phyloP scores from a whole-genome alignment of 1,140 invertebrate genomes.

The Cydia pomonella region DNA sequence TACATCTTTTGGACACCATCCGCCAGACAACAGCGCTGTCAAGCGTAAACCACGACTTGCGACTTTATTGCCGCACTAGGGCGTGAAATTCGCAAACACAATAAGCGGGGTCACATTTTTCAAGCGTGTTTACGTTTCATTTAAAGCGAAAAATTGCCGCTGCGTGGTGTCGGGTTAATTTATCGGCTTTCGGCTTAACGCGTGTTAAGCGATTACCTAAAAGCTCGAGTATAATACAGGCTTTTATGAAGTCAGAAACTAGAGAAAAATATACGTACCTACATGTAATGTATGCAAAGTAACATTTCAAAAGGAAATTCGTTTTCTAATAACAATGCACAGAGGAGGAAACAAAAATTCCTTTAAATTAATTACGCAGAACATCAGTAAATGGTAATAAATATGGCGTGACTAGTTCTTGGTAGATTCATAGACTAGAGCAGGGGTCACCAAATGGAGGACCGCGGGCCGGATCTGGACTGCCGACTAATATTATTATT shows the following conservation, averaged over 20 bases:
- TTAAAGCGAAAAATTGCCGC: constrained; percentile 11
- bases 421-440: no score
- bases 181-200: not conserved
- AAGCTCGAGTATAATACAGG: not conserved
- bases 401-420: no score
- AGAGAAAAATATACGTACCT: no score
- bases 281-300: no score
- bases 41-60: not conserved
- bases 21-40: not conserved
- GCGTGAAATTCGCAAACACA: constrained; percentile 1
- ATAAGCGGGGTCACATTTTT: constrained; percentile 14
- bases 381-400: no score
- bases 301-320: no score
- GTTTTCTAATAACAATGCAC: no score
- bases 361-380: no score
- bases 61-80: not conserved
- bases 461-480: no score
- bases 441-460: no score
- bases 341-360: no score
- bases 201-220: not conserved
- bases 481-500: no score
- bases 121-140: not conserved
- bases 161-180: not conserved
- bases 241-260: not conserved
- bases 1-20: not conserved